Evolutionary conservation across 1,140 invertebrate genomes (phyloP).

Genomic region (Piezodorus guildinii): DNA sequence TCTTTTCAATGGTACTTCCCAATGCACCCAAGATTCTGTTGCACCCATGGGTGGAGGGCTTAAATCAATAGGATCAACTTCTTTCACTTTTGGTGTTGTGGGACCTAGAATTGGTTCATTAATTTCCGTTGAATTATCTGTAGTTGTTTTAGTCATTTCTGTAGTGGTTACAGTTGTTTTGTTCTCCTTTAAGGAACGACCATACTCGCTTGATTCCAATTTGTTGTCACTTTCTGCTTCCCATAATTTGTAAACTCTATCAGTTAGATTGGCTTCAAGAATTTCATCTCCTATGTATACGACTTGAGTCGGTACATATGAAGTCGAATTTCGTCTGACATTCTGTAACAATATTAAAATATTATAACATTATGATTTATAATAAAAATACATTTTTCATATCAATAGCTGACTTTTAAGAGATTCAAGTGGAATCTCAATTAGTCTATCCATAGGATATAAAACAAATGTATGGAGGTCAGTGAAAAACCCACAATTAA

Average conservation of each 20-base stretch:
- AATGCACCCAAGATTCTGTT: conserved; percentile 27
- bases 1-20: conserved; percentile 17
- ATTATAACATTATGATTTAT: too few species aligned
- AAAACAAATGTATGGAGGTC: too few species aligned
- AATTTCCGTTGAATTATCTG: conserved; percentile 22
- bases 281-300: conserved; percentile 30
- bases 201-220: conserved; percentile 9
- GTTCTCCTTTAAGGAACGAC: conserved; percentile 11
- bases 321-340: neutral
- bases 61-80: conserved; percentile 18
- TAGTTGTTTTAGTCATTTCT: neutral
- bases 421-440: too few species aligned
- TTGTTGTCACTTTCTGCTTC: conserved; percentile 1
- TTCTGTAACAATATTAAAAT: neutral
- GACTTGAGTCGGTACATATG: conserved; percentile 31
- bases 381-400: too few species aligned
- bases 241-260: conserved; percentile 18
- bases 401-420: too few species aligned
- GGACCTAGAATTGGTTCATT: conserved; percentile 22
- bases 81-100: conserved; percentile 13
- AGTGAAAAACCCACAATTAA: too few species aligned
- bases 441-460: too few species aligned
- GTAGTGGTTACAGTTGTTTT: neutral
- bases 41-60: conserved; percentile 27
- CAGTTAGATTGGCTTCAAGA: conserved; percentile 13